Base-by-base conservation (phyloP, 2,113 vertebrate genomes). In the Stigmatopora argus region DNA sequence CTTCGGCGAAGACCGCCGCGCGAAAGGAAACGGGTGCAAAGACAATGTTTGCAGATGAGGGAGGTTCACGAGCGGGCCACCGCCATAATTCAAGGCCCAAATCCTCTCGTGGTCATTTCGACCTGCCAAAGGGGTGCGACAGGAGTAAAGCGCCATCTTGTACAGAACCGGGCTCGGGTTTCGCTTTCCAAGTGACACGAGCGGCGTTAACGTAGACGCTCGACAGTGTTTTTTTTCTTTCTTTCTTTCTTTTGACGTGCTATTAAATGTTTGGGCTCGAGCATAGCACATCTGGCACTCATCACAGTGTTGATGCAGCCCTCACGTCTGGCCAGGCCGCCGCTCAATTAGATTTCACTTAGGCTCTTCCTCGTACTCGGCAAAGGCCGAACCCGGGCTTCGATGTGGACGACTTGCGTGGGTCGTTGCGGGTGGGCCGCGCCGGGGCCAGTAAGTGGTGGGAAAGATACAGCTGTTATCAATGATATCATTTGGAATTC, bases 301-400 rank as follows among this genome's bases (percentile, higher is more conserved):
- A 90, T 91, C 87, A 86, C 70, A 7, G 70, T 83, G 88, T 86
- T 89, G 81, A 85, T 91, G 80, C 84, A 89, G 87, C 86, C 86
- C 81, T 86, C 81, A 88, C 87, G 87, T 86, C 86, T 88, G 86
- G 83, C 84, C 86, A 82, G 81, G 83, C 82, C 65, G 83, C 82
- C 65, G 81, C 83, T 85, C 89, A 91, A 90, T 90, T 89, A 89
- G 82, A 89, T 89, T 89, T 82, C 85, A 88, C 86, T 87, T 82
- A 85, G 86, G 81, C 86, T 87, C 85, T 89, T 90, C 87, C 84
- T 90, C 82, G 77, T 65, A 49, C 45, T 15, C 46, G 46, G 44
- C 14, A 64, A 15, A 48, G 41, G 45, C 14, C 15, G 15, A 31
- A n/a, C 17, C 47, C 12, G 15, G 11, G 19, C 31, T 17, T 9